Conservation (phyloP, 2,888 invertebrate species). For the Cremastinae sp. region DNA sequence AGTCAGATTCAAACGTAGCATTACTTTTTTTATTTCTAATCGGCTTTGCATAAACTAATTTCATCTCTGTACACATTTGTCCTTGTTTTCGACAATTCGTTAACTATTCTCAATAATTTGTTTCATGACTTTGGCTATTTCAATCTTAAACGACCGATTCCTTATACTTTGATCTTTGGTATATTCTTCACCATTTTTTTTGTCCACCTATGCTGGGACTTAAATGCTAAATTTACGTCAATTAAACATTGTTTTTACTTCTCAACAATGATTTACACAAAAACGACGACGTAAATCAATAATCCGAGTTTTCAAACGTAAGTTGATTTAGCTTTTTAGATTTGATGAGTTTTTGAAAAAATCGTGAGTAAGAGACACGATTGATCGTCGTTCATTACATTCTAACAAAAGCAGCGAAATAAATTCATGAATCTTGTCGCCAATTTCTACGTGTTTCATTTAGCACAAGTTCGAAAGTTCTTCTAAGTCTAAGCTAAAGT, state of each 20-base stretch:
- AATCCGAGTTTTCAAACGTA: no score
- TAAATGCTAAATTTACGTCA: slow-evolving; percentile 33
- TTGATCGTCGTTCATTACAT: no score
- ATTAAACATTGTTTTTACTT: slow-evolving; percentile 2
- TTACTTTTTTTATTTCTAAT: slow-evolving; percentile 18
- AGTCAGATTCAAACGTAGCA: slow-evolving; percentile 5
- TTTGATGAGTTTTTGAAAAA: no score
- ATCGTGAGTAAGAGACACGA: no score
- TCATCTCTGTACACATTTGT: slow-evolving; percentile 34
- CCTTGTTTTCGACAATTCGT: slow-evolving; percentile 11
- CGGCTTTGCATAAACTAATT: slow-evolving; percentile 19
- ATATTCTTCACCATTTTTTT: slow-evolving; percentile 14
- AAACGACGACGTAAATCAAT: neutral
- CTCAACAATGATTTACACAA: neutral
- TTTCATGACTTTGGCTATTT: slow-evolving; percentile 3
- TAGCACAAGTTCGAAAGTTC: no score
- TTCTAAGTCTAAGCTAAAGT: no score
- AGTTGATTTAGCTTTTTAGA: no score
- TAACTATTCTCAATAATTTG: slow-evolving; percentile 13
- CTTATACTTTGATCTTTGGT: slow-evolving; percentile 39
- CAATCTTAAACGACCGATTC: neutral
- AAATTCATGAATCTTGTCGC: no score
- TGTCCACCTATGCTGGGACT: slow-evolving; percentile 34
- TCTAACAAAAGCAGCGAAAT: no score
- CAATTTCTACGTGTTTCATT: no score